phyloP scores from a whole-genome alignment of 1,140 invertebrate species.

The Andrena cerasifolii region DNA sequence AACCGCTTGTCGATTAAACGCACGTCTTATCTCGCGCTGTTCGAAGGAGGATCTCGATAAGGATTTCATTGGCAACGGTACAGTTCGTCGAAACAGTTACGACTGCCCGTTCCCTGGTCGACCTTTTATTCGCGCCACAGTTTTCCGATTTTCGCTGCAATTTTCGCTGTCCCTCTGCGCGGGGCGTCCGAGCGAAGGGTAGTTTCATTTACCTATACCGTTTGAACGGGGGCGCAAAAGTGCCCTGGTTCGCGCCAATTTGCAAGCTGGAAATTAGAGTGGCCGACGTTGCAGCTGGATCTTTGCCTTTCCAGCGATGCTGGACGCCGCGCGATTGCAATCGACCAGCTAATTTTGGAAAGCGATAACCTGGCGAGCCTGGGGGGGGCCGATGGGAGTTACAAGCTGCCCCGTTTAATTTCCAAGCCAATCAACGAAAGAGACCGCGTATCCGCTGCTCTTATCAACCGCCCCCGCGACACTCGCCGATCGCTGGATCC shows the following conservation, averaged over 20 bases:
- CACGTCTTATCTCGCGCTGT: not conserved
- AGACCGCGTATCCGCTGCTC: slow-evolving; percentile 27
- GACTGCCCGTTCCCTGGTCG: no score
- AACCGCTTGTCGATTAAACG: not conserved
- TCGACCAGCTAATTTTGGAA: slow-evolving; percentile 62
- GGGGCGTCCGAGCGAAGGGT: no score
- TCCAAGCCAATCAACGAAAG: slow-evolving; percentile 62
- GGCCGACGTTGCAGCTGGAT: not conserved
- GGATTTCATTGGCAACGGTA: no score
- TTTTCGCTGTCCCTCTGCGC: no score
- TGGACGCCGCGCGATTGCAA: slow-evolving; percentile 47
- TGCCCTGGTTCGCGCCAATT: not conserved
- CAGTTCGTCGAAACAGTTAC: no score
- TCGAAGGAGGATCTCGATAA: no score
- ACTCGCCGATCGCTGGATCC: not conserved
- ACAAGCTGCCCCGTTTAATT: slow-evolving; percentile 57
- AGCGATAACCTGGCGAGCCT: slow-evolving; percentile 54
- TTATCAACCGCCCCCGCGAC: not conserved
- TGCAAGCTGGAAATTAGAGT: slow-evolving; percentile 1
- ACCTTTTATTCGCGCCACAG: no score
- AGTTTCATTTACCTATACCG: no score
- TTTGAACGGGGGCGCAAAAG: no score
- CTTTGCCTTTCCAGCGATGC: slow-evolving; percentile 4
- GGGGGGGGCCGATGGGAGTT: slow-evolving; percentile 50
- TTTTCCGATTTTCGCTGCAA: no score